Base-by-base conservation (phyloP, 1,140 invertebrate genomes). In the Amphibalanus amphitrite region DNA sequence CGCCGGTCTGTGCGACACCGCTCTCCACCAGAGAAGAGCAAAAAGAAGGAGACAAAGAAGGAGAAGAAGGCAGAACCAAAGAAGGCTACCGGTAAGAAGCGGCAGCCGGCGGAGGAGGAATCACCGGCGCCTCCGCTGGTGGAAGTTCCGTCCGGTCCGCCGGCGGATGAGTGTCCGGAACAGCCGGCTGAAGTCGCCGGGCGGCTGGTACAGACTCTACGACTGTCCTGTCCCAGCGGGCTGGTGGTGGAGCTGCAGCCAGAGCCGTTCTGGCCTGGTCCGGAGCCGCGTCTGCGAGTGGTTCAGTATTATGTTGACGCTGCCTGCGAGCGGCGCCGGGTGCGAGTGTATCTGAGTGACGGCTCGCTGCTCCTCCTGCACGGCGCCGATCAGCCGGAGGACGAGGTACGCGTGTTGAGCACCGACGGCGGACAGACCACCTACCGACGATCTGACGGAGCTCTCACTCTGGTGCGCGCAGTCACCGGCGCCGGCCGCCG, bases 201-300 rank as follows among this genome's bases (percentile, higher is more conserved):
- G 6, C n/a, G 65, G 8, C n/a, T n/a, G 6, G 65, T 67, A 28
- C 65, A 28, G 26, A 67, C 26, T 1, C 28, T 67, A 26, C 65
- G n/a, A n/a, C 26, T 67, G 3, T 67, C 26, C 23, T 67, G 65
- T 25, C 26, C 65, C 8, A 26, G 23, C 65, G 65, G 65, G 3
- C 65, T 67, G 65, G n/a, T 28, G 65, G 65, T 67, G 6, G 65
- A 67, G 65, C 65, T 67, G 23, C 23, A 28, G 65, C 65, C 65
- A 8, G 65, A 26, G 6, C 65, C 65, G 20, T 28, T 67, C n/a
- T 67, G 65, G 26, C n/a, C 26, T 3, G 65, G 65, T 17, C 10
- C 65, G 6, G 65, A 26, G 65, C 65, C 65, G 23, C 28, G 65
- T 3, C 10, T 67, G 65, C 65, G 65, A 3, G 65, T 67, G 3